Conservation (phyloP, 2,888 invertebrate species). For the Acleris laterana region DNA sequence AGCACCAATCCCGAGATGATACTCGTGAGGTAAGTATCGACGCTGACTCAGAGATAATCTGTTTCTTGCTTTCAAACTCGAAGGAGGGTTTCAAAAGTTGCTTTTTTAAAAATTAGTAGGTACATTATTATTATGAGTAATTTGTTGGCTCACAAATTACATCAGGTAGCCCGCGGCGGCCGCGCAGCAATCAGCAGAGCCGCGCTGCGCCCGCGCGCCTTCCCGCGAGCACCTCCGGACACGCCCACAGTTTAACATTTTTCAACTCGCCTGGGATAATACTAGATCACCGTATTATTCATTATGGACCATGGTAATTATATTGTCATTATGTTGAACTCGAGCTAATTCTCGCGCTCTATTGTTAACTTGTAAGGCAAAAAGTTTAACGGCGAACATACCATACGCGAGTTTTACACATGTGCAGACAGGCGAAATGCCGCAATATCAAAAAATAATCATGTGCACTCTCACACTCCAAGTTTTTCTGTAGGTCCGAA, state of each 20-base stretch:
- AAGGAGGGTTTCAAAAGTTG: conserved; percentile 57
- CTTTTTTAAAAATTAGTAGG: conserved; percentile 75
- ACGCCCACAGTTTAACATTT: conserved; percentile 83
- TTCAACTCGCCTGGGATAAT: conserved; percentile 74
- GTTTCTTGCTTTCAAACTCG: conserved; percentile 51
- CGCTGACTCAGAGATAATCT: conserved; percentile 65
- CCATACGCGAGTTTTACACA: neutral
- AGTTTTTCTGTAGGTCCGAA: conserved; percentile 44
- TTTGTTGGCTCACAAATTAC: conserved; percentile 79
- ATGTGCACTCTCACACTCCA: neutral
- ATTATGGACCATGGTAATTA: conserved; percentile 71
- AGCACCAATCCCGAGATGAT: conserved; percentile 2
- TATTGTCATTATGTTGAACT: conserved; percentile 64
- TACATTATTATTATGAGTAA: conserved; percentile 82
- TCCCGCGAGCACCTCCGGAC: conserved; percentile 67
- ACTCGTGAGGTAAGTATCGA: conserved; percentile 31
- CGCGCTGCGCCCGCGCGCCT: conserved; percentile 49
- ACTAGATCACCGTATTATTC: conserved; percentile 74
- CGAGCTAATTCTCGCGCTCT: conserved; percentile 39
- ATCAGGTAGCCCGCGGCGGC: conserved; percentile 80
- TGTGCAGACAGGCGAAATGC: neutral
- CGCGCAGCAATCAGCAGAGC: conserved; percentile 63
- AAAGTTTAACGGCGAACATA: conserved; percentile 41
- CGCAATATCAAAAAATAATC: neutral
- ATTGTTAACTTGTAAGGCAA: conserved; percentile 41